Conservation (phyloP, 1,140 invertebrate genomes). For the Thaumetopoea pityocampa region DNA sequence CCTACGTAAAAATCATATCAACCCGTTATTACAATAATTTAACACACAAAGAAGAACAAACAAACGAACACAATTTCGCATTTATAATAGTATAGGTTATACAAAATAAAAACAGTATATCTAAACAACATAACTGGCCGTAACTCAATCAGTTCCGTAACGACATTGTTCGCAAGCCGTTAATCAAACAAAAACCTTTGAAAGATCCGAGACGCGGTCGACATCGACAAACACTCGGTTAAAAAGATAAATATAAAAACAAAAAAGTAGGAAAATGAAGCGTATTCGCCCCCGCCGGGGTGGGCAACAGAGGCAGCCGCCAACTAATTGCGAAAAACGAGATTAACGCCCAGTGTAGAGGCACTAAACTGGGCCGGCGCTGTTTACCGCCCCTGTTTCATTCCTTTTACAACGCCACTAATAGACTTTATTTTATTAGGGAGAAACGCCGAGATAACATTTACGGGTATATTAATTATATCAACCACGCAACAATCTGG, state of each 20-base stretch:
- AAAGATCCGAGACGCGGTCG: constrained; percentile 14
- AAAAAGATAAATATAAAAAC: constrained; percentile 26
- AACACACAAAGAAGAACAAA: too few relatives aligned
- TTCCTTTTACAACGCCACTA: constrained; percentile 51
- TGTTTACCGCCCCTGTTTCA: constrained; percentile 40
- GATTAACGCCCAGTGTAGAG: constrained; percentile 57
- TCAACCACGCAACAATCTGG: constrained; percentile 47
- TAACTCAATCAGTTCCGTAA: constrained; percentile 13
- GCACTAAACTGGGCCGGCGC: constrained; percentile 44
- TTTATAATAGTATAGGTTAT: too few relatives aligned
- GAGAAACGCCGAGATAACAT: constrained; percentile 42
- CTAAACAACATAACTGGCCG: background rate
- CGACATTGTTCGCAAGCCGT: constrained; percentile 7
- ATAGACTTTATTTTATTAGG: constrained; percentile 54
- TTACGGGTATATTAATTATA: too few relatives aligned
- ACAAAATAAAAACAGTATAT: too few relatives aligned
- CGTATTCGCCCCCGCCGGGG: constrained; percentile 40
- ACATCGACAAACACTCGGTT: constrained; percentile 27
- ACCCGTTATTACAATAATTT: too few relatives aligned
- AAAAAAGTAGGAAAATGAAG: constrained; percentile 34
- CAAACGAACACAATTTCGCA: too few relatives aligned
- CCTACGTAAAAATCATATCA: too few relatives aligned
- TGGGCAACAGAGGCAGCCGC: constrained; percentile 44
- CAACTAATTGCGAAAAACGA: constrained; percentile 64
- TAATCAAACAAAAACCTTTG: constrained; percentile 19